Base-by-base conservation (phyloP, 2,113 vertebrate species). In the Bujurquina vittata region DNA sequence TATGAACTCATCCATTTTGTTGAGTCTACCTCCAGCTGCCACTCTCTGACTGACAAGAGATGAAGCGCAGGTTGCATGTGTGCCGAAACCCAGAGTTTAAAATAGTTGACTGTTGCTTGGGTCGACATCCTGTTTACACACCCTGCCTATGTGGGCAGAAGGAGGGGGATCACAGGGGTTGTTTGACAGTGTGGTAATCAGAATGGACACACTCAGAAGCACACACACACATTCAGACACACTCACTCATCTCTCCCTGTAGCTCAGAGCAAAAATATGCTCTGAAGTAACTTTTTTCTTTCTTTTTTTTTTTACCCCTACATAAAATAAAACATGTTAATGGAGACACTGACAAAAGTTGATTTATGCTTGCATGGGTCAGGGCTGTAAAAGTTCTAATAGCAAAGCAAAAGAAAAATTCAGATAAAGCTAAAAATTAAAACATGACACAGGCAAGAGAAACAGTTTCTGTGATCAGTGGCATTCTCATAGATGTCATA, bases 91-190 rank as follows among this genome's bases (percentile, higher is more conserved):
- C 81, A 54, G 46, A 75, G 83, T 92, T 91, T 87, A 90, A 92
- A 94, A 94, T 93, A 92, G 92, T 89, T 87, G 87, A 88, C 81
- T 91, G 92, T 89, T 85, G 87, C 84, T 76, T 20, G 22, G 91
- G 87, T 90, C 61, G 76, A 94, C 92, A 93, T 95, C 92, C 94
- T 95, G 94, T 95, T 95, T 94, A 94, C 92, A 90, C 88, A 81
- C 81, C 86, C 80, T 65, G 81, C 65, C 81, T 79, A 84, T 93
- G 91, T 81, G 92, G 92, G 91, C 87, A 80, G 63, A 79, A 65
- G 84, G 85, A 54, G 79, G 87, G 76, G 81, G 80, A 83, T 88
- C 79, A 80, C 55, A 77, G 61, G 79, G 85, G 88, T 57, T 93
- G 90, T 92, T 87, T 90, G 67, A 85, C 89, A 85, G 49, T 52